phyloP scores from a whole-genome alignment of 2,888 invertebrate species.

The Melinaea menophilus region DNA sequence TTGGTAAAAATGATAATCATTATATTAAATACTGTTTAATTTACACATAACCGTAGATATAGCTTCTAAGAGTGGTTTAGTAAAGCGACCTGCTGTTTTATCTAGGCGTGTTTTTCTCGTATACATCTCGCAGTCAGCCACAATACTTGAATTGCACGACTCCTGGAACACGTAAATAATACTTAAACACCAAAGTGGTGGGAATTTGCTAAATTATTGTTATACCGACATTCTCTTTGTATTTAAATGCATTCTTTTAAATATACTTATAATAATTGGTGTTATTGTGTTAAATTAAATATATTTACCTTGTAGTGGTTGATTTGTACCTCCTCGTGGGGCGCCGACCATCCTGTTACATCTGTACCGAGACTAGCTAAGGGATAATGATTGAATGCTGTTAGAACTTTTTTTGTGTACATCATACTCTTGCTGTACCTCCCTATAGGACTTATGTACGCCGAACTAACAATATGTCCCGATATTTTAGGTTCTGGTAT shows the following conservation, averaged over 20 bases:
- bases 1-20: constrained; percentile 25
- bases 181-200: constrained; percentile 35
- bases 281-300: constrained; percentile 2
- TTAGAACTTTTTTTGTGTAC: constrained; percentile 79
- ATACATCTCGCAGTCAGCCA: constrained; percentile 63
- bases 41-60: constrained; percentile 50
- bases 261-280: constrained; percentile 10
- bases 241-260: constrained; percentile 30
- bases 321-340: constrained; percentile 78
- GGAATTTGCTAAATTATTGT: constrained; percentile 32
- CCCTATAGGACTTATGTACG: constrained; percentile 78
- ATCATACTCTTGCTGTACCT: constrained; percentile 86
- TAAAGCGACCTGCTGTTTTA: constrained; percentile 56
- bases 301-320: constrained; percentile 80
- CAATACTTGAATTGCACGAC: constrained; percentile 68
- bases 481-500: constrained; percentile 64
- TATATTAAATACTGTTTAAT: constrained; percentile 49
- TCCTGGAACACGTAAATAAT: constrained; percentile 46
- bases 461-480: constrained; percentile 74
- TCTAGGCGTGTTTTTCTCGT: constrained; percentile 55
- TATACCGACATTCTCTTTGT: constrained; percentile 23
- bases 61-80: constrained; percentile 47
- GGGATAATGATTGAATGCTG: constrained; percentile 87
- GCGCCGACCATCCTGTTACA: constrained; percentile 77
- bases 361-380: constrained; percentile 78